These are phyloP conservation scores for Drosophila santomea DNA, from an alignment of 1,140 invertebrate genomes.

Conservation along the genomic window DNA sequence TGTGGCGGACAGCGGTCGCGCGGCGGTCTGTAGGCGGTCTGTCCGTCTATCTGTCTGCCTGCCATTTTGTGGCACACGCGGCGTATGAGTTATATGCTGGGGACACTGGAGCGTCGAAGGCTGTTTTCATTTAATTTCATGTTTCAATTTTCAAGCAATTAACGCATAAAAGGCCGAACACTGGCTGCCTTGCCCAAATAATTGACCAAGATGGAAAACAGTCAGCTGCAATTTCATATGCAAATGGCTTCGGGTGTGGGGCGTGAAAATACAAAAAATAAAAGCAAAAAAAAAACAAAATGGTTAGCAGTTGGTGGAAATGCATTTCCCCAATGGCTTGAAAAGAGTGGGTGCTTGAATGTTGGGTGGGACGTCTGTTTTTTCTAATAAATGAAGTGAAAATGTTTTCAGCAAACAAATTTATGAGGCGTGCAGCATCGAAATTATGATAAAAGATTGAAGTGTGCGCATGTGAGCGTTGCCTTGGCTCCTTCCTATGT, in stretches of 20 bases:
- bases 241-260: constrained; percentile 23
- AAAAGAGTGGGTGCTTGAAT: not conserved
- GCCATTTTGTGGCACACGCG: constrained; percentile 19
- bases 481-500: not conserved
- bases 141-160: constrained; percentile 82
- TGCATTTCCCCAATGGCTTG: constrained; percentile 23
- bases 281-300: not conserved
- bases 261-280: not conserved
- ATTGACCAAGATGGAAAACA: constrained; percentile 64
- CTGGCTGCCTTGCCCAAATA: constrained; percentile 34
- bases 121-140: constrained; percentile 83
- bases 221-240: constrained; percentile 57
- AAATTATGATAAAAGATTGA: constrained; percentile 81
- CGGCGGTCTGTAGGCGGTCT: constrained; percentile 24
- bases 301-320: constrained; percentile 9
- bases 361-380: constrained; percentile 13
- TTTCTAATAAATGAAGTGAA: constrained; percentile 82
- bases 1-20: constrained; percentile 63
- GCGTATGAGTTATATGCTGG: constrained; percentile 67
- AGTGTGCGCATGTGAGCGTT: constrained; percentile 41
- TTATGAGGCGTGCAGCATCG: constrained; percentile 69
- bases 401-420: constrained; percentile 80
- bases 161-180: constrained; percentile 60
- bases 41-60: constrained; percentile 10
- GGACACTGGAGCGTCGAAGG: constrained; percentile 61